phyloP scores from a whole-genome alignment of 2,888 invertebrate genomes.

The Frankliniella fusca region DNA sequence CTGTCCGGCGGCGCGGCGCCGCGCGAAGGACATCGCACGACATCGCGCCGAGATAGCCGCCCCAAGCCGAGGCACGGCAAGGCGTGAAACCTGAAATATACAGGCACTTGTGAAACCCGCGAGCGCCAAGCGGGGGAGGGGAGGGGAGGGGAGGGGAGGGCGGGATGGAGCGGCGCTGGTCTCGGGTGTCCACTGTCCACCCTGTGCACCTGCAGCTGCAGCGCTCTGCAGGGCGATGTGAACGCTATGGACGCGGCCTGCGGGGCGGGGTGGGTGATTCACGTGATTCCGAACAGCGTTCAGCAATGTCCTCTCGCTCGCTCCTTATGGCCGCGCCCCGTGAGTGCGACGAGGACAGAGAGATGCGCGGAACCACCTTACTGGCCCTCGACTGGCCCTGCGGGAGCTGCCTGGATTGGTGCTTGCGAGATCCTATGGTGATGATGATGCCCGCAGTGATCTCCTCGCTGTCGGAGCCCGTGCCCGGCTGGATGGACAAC shows the following conservation, averaged over 20 bases:
- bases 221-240: background rate
- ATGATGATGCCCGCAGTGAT: conserved; percentile 53
- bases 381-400: no score
- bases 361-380: no score
- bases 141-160: background rate
- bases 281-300: no score
- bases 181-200: background rate
- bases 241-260: no score
- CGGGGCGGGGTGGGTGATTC: no score
- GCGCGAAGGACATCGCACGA: background rate
- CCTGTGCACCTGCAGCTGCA: background rate
- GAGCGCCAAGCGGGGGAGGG: no score
- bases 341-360: no score
- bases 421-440: no score
- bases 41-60: background rate
- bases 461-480: conserved; percentile 54
- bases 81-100: background rate
- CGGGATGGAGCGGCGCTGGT: no score
- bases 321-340: no score
- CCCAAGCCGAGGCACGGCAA: background rate
- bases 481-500: conserved; percentile 71
- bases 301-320: no score
- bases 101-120: background rate
- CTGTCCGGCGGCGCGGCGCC: background rate
- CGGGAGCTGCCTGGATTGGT: no score